Conservation (phyloP, 2,113 vertebrate genomes). For the Coryphaenoides rupestris region DNA sequence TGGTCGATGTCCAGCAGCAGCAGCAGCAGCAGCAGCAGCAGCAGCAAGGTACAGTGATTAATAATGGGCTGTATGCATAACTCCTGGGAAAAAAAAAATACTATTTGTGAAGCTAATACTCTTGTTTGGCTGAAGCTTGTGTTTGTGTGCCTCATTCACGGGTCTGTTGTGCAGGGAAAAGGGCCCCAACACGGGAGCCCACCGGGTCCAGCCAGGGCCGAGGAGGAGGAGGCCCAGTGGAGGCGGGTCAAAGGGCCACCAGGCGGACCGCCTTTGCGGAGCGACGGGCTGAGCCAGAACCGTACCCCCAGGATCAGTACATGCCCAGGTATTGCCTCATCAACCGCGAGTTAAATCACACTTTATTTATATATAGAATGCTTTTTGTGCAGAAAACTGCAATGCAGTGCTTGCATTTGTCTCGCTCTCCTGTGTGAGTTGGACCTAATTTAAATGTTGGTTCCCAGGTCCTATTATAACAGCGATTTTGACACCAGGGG, state of each 20-base stretch:
- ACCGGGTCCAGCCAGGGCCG: constrained; percentile 57
- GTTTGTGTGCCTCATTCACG: not conserved
- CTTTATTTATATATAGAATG: too few species aligned
- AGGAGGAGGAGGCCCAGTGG: constrained; percentile 39
- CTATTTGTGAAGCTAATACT: too few species aligned
- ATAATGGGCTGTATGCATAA: too few species aligned
- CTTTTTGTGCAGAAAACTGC: too few species aligned
- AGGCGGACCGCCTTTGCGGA: constrained; percentile 63
- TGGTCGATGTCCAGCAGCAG: too few species aligned
- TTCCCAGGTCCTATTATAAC: constrained; percentile 53
- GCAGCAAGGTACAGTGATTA: too few species aligned
- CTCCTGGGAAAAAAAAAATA: too few species aligned
- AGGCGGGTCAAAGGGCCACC: constrained; percentile 61
- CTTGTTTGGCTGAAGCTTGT: too few species aligned
- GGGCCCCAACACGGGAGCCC: constrained; percentile 49
- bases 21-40: too few species aligned
- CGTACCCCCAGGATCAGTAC: constrained; percentile 59
- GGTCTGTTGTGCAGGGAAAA: constrained; percentile 54
- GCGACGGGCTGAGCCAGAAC: constrained; percentile 47
- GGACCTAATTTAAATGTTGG: not conserved
- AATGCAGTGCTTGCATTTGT: constrained; percentile 29
- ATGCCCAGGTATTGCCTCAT: constrained; percentile 71
- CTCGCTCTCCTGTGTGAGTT: not conserved
- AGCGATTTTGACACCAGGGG: constrained; percentile 68
- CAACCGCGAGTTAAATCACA: too few species aligned